Evolutionary conservation across 2,888 invertebrate genomes (phyloP), one percentile per base, ranked within the genome.

Genomic region (Osmoderma eremita): DNA sequence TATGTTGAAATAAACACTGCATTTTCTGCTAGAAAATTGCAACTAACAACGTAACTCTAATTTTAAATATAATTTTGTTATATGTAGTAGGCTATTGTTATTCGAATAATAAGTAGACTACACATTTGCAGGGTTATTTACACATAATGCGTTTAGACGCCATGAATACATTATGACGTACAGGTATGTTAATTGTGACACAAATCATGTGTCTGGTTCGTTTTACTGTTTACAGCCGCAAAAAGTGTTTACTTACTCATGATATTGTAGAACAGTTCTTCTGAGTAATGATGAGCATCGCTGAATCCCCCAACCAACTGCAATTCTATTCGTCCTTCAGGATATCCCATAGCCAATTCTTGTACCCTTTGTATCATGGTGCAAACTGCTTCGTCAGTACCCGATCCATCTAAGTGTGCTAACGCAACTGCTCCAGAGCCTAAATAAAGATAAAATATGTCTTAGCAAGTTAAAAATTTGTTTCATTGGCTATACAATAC

Each of bases 251-350:
- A 87, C 91, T 88, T 84, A 93, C 97, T 89, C 87, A 97, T 91
- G 76, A 97, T 90, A 82, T 91, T 91, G 77, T 90, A 91, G 81
- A 95, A 94, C 62, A 97, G 87, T 79, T 95, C 93, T 79, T 95
- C 95, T 6, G 95, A 94, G 81, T 92, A 93, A 74, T 92, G 88
- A 76, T 92, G 90, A 2, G 91, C 88, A 83, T 97, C 97, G 69
- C 91, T 90, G 84, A 94, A 97, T 48, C 96, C 97, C 67, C 97
- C 97, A 72, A 95, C 90, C 69, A 97, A 85, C 80, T 95, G 95
- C 73, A 97, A 85, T 82, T 97, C 95, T 63, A 96, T 87, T 73
- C 96, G 88, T 45, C 95, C 94, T 79, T 94, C 94, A 1, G 93
- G 93, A 83, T 92, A 94, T 39, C 93, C 94, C 42, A 91, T 84